A percentile compares a stretch with the other conserved stretches of the same genome.
Conservation (phyloP, 2,888 invertebrate species). For the Nemotelus nigrinus region DNA sequence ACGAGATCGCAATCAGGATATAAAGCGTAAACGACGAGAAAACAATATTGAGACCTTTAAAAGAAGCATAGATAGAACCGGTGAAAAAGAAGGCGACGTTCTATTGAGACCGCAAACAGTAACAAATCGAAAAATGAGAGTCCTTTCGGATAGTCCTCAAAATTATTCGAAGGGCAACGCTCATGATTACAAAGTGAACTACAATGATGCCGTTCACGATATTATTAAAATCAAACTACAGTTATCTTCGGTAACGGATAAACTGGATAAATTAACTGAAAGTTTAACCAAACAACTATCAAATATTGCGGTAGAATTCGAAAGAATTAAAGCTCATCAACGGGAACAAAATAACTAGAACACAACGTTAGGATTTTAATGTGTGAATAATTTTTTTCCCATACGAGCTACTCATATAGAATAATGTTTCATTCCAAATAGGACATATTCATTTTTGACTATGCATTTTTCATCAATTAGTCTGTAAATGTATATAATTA, state of each 20-base stretch:
- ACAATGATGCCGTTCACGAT: constrained; percentile 51
- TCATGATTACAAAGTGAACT: constrained; percentile 20
- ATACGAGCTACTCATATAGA: too few relatives aligned
- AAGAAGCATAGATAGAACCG: constrained; percentile 49
- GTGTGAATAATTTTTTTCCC: too few relatives aligned
- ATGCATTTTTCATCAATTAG: too few relatives aligned
- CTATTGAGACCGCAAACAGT: constrained; percentile 40
- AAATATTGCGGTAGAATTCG: constrained; percentile 59
- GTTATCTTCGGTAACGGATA: constrained; percentile 56
- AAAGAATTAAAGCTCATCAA: constrained; percentile 43
- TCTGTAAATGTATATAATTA: too few relatives aligned
- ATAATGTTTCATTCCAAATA: too few relatives aligned
- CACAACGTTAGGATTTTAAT: too few relatives aligned
- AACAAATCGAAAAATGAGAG: constrained; percentile 39
- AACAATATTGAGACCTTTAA: constrained; percentile 62
- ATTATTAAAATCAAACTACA: constrained; percentile 57
- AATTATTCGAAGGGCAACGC: constrained; percentile 26
- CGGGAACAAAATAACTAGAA: not conserved
- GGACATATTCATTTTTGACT: too few relatives aligned
- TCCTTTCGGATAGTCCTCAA: constrained; percentile 47
- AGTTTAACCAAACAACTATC: constrained; percentile 58
- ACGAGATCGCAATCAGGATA: constrained; percentile 70
- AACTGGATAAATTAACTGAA: constrained; percentile 59
- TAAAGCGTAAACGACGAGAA: constrained; percentile 65
- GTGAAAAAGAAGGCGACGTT: constrained; percentile 37